Evolutionary conservation across 2,797 vertebrate genomes (phyloP), one percentile per base, ranked within the genome.

Genomic region (Arnoldichthys spilopterus): DNA sequence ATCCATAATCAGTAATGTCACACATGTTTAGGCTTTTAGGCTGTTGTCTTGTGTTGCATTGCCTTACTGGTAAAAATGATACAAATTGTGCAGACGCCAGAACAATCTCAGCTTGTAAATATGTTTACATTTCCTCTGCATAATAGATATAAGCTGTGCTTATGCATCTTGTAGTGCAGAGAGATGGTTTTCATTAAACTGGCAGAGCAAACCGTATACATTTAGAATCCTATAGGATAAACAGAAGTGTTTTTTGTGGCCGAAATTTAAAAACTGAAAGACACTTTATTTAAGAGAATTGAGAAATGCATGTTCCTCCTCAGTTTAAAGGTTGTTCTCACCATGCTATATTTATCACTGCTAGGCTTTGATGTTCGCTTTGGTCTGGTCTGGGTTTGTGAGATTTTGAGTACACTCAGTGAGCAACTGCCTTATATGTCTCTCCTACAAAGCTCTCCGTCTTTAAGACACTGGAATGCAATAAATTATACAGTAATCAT

Each of bases 401-500:
- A 16, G 4, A 20, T 34, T 40, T 22, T 34, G 49, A 56, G 51
- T 37, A 69, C 0, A 30, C n/a, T 63, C 37, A 30, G 34, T 76
- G 73, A 26, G 71, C 79, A 82, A 81, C 74, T 77, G 74, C 71
- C 70, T 51, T 58, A 80, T 28, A 32, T 16, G 30, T 74, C 32
- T 61, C 6, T 9, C 74, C 56, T 85, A 74, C 72, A 34, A 59
- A 82, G 82, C 70, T 75, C 66, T 67, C 69, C 74, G 81, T 87
- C 86, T 88, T 82, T 47, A 47, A 85, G 86, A 87, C 82, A 76
- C 84, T 82, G 28, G 74, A 82, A 88, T 70, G 80, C 84, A 66
- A 85, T 88, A 72, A 90, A 90, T 90, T 85, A 88, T 85, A 88
- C 76, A 83, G 77, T 67, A 76, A 64, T 58, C 34, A 13, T 78